Percentiles rank a stretch among this genome's conserved stretches.
Conservation (phyloP, 2,888 invertebrate species). For the Tuta absoluta region DNA sequence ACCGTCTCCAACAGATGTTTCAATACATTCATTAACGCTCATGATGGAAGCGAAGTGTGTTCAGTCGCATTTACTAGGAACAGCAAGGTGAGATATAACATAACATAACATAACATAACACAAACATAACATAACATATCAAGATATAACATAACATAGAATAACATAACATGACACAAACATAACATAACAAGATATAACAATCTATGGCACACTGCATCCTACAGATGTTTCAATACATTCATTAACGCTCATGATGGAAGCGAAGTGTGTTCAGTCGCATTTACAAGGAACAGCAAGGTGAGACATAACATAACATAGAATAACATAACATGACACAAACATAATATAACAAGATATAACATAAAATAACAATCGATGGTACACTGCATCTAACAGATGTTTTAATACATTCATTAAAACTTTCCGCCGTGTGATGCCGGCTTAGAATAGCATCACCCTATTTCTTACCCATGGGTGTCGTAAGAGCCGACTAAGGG, state of each 20-base stretch:
- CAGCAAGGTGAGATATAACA: conserved; percentile 93
- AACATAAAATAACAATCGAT: conserved; percentile 72
- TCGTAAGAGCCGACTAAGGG: no score
- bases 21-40: conserved; percentile 95
- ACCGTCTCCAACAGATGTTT: conserved; percentile 95
- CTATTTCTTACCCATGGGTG: no score
- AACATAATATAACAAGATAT: no score
- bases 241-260: conserved; percentile 97
- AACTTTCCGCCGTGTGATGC: conserved; percentile 97
- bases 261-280: conserved; percentile 95
- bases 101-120: no score
- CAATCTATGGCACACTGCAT: conserved; percentile 72
- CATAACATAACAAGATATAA: conserved; percentile 89
- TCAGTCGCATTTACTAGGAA: conserved; percentile 97
- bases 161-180: no score
- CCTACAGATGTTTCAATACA: conserved; percentile 49
- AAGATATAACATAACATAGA: no score
- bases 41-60: conserved; percentile 96
- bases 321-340: neutral
- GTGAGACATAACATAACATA: conserved; percentile 64
- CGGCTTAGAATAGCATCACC: no score
- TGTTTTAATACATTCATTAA: conserved; percentile 84
- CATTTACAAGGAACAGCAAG: conserved; percentile 97
- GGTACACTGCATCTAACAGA: neutral
- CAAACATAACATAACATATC: no score